phyloP scores from a whole-genome alignment of 1,140 invertebrate genomes.

The Cyclina sinensis region DNA sequence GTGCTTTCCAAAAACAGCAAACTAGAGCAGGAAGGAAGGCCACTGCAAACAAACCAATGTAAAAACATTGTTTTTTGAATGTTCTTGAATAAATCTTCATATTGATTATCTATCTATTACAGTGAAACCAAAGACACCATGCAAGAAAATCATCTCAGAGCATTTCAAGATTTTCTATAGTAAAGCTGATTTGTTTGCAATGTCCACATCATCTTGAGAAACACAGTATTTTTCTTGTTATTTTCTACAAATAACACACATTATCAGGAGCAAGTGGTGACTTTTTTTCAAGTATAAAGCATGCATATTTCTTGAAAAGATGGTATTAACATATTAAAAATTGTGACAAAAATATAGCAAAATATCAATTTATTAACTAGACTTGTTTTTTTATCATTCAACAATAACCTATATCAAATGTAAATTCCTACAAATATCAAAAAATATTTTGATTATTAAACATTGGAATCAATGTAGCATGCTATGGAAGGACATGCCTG shows the following conservation, averaged over 20 bases:
- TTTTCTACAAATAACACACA: neutral
- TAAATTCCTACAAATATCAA: neutral
- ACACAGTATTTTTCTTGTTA: constrained; percentile 6
- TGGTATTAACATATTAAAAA: neutral
- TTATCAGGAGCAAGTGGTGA: neutral
- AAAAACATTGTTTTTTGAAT: neutral
- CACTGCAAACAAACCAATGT: neutral
- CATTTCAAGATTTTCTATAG: too few relatives aligned
- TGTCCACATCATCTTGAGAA: neutral
- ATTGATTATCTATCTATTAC: too few relatives aligned
- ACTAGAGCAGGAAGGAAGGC: constrained; percentile 14
- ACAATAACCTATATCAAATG: neutral
- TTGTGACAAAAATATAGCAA: neutral
- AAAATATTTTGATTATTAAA: constrained; percentile 15
- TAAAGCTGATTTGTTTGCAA: neutral
- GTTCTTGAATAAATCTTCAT: too few relatives aligned
- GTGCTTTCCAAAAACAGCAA: constrained; percentile 36
- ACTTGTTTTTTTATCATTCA: constrained; percentile 10
- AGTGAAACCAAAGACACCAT: too few relatives aligned
- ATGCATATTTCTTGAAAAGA: neutral
- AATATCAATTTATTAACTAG: neutral
- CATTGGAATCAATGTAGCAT: neutral
- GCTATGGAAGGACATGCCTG: constrained; percentile 22
- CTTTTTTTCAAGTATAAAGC: neutral
- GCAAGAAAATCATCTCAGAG: too few relatives aligned